These are phyloP conservation scores for Orthosia cruda DNA, from an alignment of 2,888 invertebrate genomes.

Conservation along the genomic window DNA sequence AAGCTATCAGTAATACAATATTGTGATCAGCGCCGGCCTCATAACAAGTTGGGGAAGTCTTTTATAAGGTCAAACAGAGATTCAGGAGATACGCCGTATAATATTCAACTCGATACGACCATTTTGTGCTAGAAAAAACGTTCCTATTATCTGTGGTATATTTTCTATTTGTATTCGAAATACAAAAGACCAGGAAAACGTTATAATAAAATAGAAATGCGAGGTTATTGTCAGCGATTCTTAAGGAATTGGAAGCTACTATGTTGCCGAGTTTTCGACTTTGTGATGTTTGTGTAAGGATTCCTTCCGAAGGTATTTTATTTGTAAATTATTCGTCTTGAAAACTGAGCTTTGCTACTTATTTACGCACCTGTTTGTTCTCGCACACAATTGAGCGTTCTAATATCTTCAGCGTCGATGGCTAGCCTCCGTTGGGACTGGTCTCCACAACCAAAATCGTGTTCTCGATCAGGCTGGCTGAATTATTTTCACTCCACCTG, in stretches of 20 bases:
- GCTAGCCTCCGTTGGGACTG: neutral
- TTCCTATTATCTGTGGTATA: slow-evolving; percentile 36
- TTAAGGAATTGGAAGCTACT: slow-evolving; percentile 17
- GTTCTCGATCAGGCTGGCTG: no score
- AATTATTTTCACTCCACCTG: no score
- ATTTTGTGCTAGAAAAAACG: slow-evolving; percentile 35
- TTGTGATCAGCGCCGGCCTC: slow-evolving; percentile 49
- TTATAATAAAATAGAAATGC: slow-evolving; percentile 44
- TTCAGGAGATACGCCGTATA: slow-evolving; percentile 39
- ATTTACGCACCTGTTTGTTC: neutral
- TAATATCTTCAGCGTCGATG: neutral
- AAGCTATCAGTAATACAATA: slow-evolving; percentile 43
- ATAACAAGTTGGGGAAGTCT: slow-evolving; percentile 53
- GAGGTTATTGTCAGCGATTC: slow-evolving; percentile 48
- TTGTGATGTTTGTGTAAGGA: neutral
- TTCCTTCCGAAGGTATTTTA: neutral
- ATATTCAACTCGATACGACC: slow-evolving; percentile 30
- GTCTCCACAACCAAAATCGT: neutral
- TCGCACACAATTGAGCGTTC: neutral
- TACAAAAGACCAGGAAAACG: slow-evolving; percentile 57
- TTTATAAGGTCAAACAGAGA: slow-evolving; percentile 51
- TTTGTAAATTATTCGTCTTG: neutral
- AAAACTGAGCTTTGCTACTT: neutral
- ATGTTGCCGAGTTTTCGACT: slow-evolving; percentile 11
- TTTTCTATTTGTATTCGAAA: slow-evolving; percentile 42